Percentiles rank a stretch among this genome's conserved stretches.
Conservation (phyloP, 1,140 invertebrate genomes). For the Leptinotarsa lineolata region DNA sequence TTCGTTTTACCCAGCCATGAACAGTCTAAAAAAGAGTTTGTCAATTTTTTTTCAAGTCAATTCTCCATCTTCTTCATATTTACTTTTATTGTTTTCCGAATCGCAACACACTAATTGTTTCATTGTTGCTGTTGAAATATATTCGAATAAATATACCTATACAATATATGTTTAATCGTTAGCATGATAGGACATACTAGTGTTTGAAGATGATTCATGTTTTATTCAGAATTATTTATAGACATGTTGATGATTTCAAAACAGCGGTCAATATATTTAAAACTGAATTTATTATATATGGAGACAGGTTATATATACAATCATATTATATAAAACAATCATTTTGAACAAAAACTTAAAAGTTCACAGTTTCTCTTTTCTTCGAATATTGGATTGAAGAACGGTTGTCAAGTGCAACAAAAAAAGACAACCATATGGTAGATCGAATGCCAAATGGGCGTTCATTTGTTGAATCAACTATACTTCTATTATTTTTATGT, state of each 20-base stretch:
- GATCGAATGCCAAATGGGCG: no score
- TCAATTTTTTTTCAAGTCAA: background rate
- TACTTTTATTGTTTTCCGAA: background rate
- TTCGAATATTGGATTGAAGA: background rate
- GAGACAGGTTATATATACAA: constrained; percentile 30
- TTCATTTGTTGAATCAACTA: no score
- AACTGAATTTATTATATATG: constrained; percentile 24
- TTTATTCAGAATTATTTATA: constrained; percentile 11
- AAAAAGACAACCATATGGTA: no score
- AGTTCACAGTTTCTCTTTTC: constrained; percentile 22
- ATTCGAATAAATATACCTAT: constrained; percentile 11
- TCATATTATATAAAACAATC: constrained; percentile 32
- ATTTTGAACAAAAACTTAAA: constrained; percentile 22
- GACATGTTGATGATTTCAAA: background rate
- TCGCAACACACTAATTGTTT: constrained; percentile 12
- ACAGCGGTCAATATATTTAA: constrained; percentile 26
- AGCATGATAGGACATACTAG: constrained; percentile 12
- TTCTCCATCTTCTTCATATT: background rate
- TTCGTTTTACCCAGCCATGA: background rate
- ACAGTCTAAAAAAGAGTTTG: background rate
- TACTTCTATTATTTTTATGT: no score
- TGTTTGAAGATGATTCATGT: background rate
- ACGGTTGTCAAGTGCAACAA: no score
- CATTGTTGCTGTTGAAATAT: constrained; percentile 25
- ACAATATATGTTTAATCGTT: constrained; percentile 17